These are phyloP conservation scores for Sphaeridia pumilis DNA, from an alignment of 2,888 invertebrate species.

Conservation along the genomic window DNA sequence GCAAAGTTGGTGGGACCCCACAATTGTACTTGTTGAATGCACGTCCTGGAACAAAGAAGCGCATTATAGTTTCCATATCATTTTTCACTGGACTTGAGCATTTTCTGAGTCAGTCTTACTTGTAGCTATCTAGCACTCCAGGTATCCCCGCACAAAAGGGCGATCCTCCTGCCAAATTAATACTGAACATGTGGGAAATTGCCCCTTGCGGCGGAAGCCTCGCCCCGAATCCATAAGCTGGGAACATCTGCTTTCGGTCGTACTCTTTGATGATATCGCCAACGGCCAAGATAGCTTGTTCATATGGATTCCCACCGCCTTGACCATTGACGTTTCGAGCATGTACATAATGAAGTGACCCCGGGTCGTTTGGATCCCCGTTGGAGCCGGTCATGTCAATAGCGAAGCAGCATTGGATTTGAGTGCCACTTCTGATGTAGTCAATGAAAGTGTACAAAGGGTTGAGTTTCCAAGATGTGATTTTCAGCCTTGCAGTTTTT, in stretches of 20 bases:
- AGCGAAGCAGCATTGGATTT: conserved; percentile 43
- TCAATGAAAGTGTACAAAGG: conserved; percentile 46
- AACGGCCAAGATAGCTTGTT: conserved; percentile 40
- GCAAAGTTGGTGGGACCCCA: conserved; percentile 49
- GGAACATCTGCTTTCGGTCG: conserved; percentile 44
- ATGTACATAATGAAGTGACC: conserved; percentile 43
- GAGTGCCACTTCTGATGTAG: conserved; percentile 46
- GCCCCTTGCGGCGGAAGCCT: conserved; percentile 41
- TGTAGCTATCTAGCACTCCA: conserved; percentile 37
- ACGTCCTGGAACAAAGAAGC: conserved; percentile 40
- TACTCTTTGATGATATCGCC: conserved; percentile 44
- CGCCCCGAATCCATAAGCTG: conserved; percentile 43
- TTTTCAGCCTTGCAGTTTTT: conserved; percentile 8
- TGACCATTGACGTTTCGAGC: conserved; percentile 7
- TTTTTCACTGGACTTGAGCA: too few relatives aligned
- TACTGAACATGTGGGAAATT: conserved; percentile 42
- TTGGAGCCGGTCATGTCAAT: conserved; percentile 39
- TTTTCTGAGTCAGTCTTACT: too few relatives aligned
- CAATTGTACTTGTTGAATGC: conserved; percentile 44
- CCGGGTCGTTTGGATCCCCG: conserved; percentile 40
- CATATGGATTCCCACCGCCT: conserved; percentile 40
- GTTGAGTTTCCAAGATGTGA: conserved; percentile 16
- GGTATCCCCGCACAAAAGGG: conserved; percentile 45
- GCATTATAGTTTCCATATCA: too few relatives aligned
- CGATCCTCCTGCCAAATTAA: conserved; percentile 46